phyloP scores from a whole-genome alignment of 2,797 vertebrate genomes.

The Urosaurus nigricauda region DNA sequence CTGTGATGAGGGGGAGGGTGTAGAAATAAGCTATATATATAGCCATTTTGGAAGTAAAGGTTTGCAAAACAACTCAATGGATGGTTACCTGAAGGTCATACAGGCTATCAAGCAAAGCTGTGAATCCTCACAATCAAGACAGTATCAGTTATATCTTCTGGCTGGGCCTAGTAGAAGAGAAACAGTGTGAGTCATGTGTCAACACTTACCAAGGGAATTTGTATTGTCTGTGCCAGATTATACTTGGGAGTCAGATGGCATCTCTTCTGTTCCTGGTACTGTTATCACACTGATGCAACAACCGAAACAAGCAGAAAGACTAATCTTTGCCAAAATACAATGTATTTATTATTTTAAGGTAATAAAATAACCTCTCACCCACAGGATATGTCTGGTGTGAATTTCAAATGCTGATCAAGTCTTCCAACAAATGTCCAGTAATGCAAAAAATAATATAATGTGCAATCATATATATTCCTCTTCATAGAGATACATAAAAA shows the following conservation, averaged over 20 bases:
- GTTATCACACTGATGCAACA: neutral
- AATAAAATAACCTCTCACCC: fast-evolving
- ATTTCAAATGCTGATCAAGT: neutral
- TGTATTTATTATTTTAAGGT: neutral
- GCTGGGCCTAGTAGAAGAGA: slow-evolving; percentile 15
- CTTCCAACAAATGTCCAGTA: neutral
- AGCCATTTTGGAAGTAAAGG: slow-evolving; percentile 6
- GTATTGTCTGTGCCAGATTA: slow-evolving; percentile 9
- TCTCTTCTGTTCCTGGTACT: neutral
- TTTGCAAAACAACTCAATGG: neutral
- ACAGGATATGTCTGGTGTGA: fast-evolving
- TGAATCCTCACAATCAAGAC: slow-evolving; percentile 52
- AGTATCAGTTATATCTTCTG: slow-evolving; percentile 27
- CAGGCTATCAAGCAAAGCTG: slow-evolving; percentile 33
- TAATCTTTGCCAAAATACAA: neutral
- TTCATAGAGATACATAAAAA: neutral
- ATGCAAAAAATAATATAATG: neutral
- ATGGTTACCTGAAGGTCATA: neutral
- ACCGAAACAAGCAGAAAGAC: neutral
- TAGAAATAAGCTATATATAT: no score
- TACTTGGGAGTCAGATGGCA: neutral
- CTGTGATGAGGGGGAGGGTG: neutral
- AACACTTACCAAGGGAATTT: neutral
- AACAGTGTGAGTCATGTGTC: neutral
- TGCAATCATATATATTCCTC: neutral